Evolutionary conservation across 2,113 vertebrate species (phyloP), one percentile per base, ranked within the genome.

Genomic region (Crotalus tigris): DNA sequence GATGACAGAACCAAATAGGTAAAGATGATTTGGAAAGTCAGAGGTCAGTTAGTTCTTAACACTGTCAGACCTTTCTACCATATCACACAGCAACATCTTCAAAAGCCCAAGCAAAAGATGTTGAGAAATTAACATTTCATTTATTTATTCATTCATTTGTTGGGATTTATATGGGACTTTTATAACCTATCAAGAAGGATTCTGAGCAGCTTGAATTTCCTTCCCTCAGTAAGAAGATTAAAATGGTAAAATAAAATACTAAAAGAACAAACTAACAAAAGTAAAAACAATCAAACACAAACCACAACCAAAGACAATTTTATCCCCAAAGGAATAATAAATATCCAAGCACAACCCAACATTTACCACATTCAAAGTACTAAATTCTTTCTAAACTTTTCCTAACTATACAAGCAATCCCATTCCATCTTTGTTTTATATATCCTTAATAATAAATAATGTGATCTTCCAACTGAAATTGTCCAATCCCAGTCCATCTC

Each of bases 1-100:
- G 92, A 91, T 17, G 93, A 88, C 44, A 95, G 90, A 94, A 88
- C 91, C 64, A 57, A 0, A 0, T 93, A 19, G 4, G 46, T 90
- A 93, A 95, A 92, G 57, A 61, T 55, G 75, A 91, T 87, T 88
- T 90, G 87, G 88, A 94, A 85, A n/a, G 69, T 17, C 87, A 93
- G 89, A 94, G 92, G 95, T 93, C 64, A 81, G 2, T 23, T 92
- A 95, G 91, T 87, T 21, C 10, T 26, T 90, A 85, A 49, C 21
- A 15, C 15, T 51, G 29, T 49, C 26, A 87, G 91, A 53, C 10
- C 57, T 87, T 64, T 49, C 39, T 15, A 13, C 8, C 58, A 26
- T n/a, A 23, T 13, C 8, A 51, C 44, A 11, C 2, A 19, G 26
- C 17, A 61, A 21, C 23, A 46, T 46, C n/a, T 46, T 39, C 44